Base-by-base conservation (phyloP, 2,888 invertebrate genomes). In the Troglohyphantes excavatus region DNA sequence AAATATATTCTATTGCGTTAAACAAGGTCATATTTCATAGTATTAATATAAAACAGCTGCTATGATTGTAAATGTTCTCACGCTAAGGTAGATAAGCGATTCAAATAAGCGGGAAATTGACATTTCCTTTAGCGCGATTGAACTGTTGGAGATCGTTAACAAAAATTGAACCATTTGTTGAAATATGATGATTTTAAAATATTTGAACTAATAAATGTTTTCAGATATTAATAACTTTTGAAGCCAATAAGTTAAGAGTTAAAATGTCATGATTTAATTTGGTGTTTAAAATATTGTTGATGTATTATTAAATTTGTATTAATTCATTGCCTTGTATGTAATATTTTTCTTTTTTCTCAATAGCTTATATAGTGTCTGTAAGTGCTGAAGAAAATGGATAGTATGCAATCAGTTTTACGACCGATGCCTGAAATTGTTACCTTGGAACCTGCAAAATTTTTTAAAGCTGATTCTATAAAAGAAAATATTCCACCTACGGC, bases 401-500 rank as follows among this genome's bases (percentile, higher is more conserved):
- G 53, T 53, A 9, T 17, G 13, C 39, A 7, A 1, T 5, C 5
- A n/a, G n/a, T 53, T n/a, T 13, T 13, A 53, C 13, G 53, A 53
- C 17, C 53, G 9, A 5, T 53, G 53, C 53, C 53, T 53, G 53
- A 53, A 53, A 53, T 53, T 53, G 53, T 53, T 5, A 53, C 53
- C 5, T n/a, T 53, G 53, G 26, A 46, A 19, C 26, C 53, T 23
- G 7, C 3, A 0, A 68, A 82, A 70, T 21, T 21, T 23, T 67
- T n/a, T 19, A 67, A 67, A 46, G 13, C 11, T n/a, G 17, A 79
- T 19, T 43, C 70, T 33, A 6, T 27, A 3, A 87, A 87, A 39
- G 87, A 87, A 59, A 87, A 87, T 26, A 67, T 75, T 65, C 81
- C 87, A 26, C 87, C 87, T n/a, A n/a, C 65, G 2, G 61, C 2